Percentiles rank a stretch among this genome's conserved stretches.
These are phyloP conservation scores for Holacanthus passer DNA, from an alignment of 2,113 vertebrate genomes.

Conservation along the genomic window DNA sequence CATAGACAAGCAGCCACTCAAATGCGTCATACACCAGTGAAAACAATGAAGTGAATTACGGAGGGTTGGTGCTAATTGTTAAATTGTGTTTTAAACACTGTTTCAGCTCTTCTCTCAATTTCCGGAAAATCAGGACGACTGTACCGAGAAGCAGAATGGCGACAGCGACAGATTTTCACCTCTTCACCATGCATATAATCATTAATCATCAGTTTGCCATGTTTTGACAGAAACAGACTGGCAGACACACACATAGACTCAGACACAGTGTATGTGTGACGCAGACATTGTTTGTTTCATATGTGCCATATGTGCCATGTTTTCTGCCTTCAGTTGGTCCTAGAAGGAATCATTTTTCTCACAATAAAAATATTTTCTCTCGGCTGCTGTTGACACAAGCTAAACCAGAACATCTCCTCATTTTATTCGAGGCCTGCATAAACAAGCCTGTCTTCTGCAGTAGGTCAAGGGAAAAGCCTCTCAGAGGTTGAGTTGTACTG, in stretches of 20 bases:
- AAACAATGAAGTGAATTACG: not conserved
- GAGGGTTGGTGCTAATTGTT: conserved; percentile 22
- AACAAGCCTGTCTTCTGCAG: conserved; percentile 11
- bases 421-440: conserved; percentile 39
- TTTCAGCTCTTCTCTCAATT: conserved; percentile 32
- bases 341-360: conserved; percentile 27
- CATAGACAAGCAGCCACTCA: conserved; percentile 58
- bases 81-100: conserved; percentile 31
- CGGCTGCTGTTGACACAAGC: conserved; percentile 38
- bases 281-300: conserved; percentile 47
- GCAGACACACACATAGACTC: conserved; percentile 32
- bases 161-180: conserved; percentile 43
- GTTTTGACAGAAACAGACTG: conserved; percentile 65
- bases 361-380: conserved; percentile 6
- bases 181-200: conserved; percentile 58
- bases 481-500: conserved; percentile 3
- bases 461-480: conserved; percentile 7
- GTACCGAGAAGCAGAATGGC: not conserved
- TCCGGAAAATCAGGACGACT: conserved; percentile 23
- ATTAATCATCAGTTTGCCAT: conserved; percentile 71
- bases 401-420: conserved; percentile 41
- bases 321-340: conserved; percentile 45
- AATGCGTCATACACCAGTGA: conserved; percentile 29
- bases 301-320: conserved; percentile 21
- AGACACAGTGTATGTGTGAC: conserved; percentile 19